Percentiles rank a stretch among this genome's conserved stretches.
Evolutionary conservation across 2,113 vertebrate genomes (phyloP).

Genomic region (Amblyopsis rosae): DNA sequence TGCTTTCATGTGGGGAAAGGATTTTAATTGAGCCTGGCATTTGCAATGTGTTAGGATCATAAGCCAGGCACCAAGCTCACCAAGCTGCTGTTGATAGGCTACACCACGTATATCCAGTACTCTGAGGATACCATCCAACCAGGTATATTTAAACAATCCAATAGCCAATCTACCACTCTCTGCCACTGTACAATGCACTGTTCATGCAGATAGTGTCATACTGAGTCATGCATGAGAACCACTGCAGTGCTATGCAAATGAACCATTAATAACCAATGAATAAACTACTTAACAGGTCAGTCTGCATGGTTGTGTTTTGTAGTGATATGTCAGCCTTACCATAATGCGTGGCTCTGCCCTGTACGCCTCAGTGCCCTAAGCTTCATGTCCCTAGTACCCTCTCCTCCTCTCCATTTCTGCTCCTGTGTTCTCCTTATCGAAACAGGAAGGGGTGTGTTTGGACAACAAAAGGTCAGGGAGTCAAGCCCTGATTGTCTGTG

Average conservation of each 20-base stretch:
- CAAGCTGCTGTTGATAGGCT: neutral
- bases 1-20: constrained; percentile 47
- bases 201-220: too few species aligned
- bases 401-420: constrained; percentile 34
- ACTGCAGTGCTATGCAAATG: too few species aligned
- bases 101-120: neutral
- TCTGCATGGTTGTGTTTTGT: neutral
- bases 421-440: constrained; percentile 63
- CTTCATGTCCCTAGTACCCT: constrained; percentile 28
- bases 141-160: neutral
- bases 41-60: too few species aligned
- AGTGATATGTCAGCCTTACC: constrained; percentile 26
- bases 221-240: too few species aligned
- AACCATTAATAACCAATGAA: too few species aligned
- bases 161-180: too few species aligned
- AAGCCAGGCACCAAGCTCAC: neutral
- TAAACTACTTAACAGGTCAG: neutral
- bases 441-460: constrained; percentile 77
- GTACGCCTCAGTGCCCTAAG: neutral
- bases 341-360: constrained; percentile 3
- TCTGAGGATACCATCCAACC: neutral
- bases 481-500: constrained; percentile 38
- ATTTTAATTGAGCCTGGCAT: too few species aligned
- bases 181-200: too few species aligned
- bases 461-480: constrained; percentile 58